Evolutionary conservation across 2,888 invertebrate species (phyloP).

Genomic region (Nymphalis polychloros): DNA sequence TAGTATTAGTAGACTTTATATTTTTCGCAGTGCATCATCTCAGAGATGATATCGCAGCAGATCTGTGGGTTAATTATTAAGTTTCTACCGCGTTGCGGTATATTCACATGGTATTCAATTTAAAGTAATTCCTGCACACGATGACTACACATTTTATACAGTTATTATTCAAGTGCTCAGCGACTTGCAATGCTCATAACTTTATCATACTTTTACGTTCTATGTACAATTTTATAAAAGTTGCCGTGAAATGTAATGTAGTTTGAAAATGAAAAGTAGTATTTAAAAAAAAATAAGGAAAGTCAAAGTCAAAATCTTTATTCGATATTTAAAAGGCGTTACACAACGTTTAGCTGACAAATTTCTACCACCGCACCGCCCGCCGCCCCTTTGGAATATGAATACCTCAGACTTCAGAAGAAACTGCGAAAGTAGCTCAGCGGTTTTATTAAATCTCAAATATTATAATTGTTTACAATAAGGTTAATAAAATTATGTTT

Average conservation of each 20-base stretch:
- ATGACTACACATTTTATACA: constrained; percentile 8
- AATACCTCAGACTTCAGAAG: too few relatives aligned
- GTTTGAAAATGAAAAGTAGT: too few relatives aligned
- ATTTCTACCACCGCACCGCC: too few relatives aligned
- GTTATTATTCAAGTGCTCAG: neutral
- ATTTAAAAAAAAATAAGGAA: too few relatives aligned
- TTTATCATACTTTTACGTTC: neutral
- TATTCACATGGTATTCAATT: constrained; percentile 20
- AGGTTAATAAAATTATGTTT: too few relatives aligned
- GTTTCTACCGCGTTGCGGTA: constrained; percentile 26
- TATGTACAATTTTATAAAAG: neutral
- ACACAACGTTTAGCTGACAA: too few relatives aligned
- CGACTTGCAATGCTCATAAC: neutral
- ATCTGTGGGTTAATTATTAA: constrained; percentile 15
- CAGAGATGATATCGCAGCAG: constrained; percentile 12
- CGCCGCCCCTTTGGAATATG: too few relatives aligned
- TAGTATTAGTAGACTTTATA: neutral
- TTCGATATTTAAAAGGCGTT: too few relatives aligned
- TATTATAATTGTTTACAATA: too few relatives aligned
- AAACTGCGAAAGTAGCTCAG: too few relatives aligned
- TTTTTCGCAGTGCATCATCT: neutral
- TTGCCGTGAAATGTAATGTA: neutral
- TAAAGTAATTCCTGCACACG: constrained; percentile 5
- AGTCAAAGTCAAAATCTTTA: too few relatives aligned
- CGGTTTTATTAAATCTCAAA: too few relatives aligned